Conservation (phyloP, 2,888 invertebrate genomes). For the Oscheius myriophilus region DNA sequence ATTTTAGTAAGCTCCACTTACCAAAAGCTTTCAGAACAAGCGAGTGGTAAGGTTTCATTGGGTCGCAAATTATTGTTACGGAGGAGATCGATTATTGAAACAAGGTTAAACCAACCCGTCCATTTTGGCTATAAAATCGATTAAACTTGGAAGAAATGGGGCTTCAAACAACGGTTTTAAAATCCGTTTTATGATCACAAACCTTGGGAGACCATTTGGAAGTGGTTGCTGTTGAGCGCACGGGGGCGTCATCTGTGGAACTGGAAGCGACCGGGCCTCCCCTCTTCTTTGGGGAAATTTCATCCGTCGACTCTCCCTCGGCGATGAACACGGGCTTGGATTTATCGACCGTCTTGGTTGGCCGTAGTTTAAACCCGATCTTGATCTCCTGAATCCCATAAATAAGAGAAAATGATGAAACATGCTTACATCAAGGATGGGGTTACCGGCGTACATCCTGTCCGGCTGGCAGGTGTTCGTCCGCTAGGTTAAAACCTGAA, state of each 20-base stretch:
- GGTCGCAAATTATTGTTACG: no score
- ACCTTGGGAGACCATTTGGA: slow-evolving; percentile 27
- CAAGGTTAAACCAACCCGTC: no score
- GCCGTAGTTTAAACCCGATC: slow-evolving; percentile 63
- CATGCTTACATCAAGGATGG: slow-evolving; percentile 30
- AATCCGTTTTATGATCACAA: no score
- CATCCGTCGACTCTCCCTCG: slow-evolving; percentile 31
- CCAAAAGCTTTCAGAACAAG: no score
- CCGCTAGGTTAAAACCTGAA: slow-evolving; percentile 8
- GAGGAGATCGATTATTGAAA: no score
- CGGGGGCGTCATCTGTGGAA: background rate
- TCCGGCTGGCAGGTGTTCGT: slow-evolving; percentile 1
- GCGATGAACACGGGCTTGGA: slow-evolving; percentile 60
- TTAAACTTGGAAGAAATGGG: no score
- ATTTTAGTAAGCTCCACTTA: no score
- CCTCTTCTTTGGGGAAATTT: background rate
- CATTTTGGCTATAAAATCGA: no score
- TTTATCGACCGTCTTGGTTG: slow-evolving; percentile 67
- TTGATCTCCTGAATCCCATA: slow-evolving; percentile 59
- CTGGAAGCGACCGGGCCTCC: background rate
- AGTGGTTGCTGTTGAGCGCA: slow-evolving; percentile 26
- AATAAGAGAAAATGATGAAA: background rate
- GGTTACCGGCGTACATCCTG: slow-evolving; percentile 26
- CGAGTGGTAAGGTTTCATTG: no score
- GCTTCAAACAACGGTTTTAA: no score